phyloP scores from a whole-genome alignment of 1,140 invertebrate species.

The Sesamia nonagrioides region DNA sequence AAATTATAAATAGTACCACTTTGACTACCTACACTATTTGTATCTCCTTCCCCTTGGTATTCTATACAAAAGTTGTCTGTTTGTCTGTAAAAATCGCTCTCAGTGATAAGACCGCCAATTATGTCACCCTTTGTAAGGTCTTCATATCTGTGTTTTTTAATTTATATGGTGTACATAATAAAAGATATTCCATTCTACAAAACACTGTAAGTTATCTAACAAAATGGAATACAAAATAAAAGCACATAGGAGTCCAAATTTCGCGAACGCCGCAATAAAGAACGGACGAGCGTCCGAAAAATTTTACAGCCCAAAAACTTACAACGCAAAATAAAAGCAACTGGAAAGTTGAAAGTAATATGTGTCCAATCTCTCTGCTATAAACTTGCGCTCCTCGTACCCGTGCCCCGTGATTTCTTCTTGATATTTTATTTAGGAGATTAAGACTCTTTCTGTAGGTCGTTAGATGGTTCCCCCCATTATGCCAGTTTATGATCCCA shows the following conservation, averaged over 20 bases:
- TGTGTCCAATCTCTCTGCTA: constrained; percentile 64
- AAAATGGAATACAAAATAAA: constrained; percentile 15
- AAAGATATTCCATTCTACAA: not conserved
- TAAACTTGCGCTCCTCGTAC: constrained; percentile 60
- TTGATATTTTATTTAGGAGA: constrained; percentile 83
- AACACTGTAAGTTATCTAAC: not conserved
- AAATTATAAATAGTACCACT: no score
- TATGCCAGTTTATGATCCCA: constrained; percentile 79
- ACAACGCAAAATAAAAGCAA: constrained; percentile 44
- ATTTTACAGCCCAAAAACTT: constrained; percentile 24
- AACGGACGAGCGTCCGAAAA: constrained; percentile 7
- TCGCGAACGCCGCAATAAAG: not conserved
- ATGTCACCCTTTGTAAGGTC: no score
- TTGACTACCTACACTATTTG: no score
- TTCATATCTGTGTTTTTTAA: no score
- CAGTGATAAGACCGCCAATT: no score
- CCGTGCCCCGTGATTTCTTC: constrained; percentile 76
- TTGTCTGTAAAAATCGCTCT: no score
- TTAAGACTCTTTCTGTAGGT: constrained; percentile 67
- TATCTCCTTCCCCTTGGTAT: no score
- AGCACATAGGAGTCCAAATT: not conserved
- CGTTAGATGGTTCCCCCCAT: constrained; percentile 77
- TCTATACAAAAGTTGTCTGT: no score
- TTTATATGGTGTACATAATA: no score
- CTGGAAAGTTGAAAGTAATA: constrained; percentile 50